Evolutionary conservation across 2,797 vertebrate genomes (phyloP).

Genomic region (Chelmon rostratus): DNA sequence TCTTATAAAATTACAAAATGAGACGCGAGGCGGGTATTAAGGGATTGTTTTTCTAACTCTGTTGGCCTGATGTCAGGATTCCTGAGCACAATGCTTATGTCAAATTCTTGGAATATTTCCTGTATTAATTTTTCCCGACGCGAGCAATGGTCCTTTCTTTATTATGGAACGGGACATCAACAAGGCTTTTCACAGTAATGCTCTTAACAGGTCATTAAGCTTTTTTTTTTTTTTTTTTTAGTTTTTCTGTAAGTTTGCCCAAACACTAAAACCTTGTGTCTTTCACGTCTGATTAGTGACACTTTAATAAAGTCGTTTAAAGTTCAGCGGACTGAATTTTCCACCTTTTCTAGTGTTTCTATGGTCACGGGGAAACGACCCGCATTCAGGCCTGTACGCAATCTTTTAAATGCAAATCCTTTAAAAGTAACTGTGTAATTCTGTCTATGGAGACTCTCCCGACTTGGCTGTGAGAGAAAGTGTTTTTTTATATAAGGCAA

Average conservation of each 20-base stretch:
- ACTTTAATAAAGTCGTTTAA: constrained; percentile 99
- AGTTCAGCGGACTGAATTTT: constrained; percentile 99
- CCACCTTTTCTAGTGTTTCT: constrained; percentile 97
- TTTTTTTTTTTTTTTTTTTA: constrained; percentile 76
- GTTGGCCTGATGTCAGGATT: constrained; percentile 16
- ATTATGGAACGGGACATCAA: constrained; percentile 81
- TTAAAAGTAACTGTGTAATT: constrained; percentile 92
- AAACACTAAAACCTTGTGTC: constrained; percentile 95
- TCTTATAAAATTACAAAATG: constrained; percentile 13
- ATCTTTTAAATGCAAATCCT: constrained; percentile 98
- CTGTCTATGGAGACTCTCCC: constrained; percentile 88
- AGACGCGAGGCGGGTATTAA: constrained; percentile 1
- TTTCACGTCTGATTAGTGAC: constrained; percentile 97
- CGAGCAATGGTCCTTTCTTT: constrained; percentile 78
- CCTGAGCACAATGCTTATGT: constrained; percentile 49
- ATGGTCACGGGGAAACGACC: constrained; percentile 93
- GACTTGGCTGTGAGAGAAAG: constrained; percentile 83
- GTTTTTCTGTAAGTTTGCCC: constrained; percentile 89
- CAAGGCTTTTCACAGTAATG: constrained; percentile 86
- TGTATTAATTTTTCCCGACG: constrained; percentile 78
- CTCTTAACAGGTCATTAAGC: constrained; percentile 92
- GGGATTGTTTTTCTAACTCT: constrained; percentile 22
- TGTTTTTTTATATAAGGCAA: constrained; percentile 80
- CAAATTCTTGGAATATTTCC: constrained; percentile 81
- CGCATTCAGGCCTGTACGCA: constrained; percentile 88